phyloP scores from a whole-genome alignment of 1,140 invertebrate species.

The Araneus ventricosus region DNA sequence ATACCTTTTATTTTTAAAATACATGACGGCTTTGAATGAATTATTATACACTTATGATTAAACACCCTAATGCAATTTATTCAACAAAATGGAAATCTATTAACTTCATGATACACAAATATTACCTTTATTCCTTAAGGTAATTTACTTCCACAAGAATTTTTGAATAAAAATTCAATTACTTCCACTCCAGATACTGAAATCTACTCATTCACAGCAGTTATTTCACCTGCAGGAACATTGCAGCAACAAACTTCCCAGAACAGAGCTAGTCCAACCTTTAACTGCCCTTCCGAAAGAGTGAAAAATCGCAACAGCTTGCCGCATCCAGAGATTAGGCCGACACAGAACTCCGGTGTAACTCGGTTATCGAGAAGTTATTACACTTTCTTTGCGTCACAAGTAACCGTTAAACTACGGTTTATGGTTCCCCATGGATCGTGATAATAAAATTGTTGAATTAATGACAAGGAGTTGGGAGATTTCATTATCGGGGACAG shows the following conservation, averaged over 20 bases:
- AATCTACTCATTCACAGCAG: not conserved
- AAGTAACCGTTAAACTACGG: constrained; percentile 54
- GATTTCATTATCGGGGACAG: constrained; percentile 23
- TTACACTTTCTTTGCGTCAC: not conserved
- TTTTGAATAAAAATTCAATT: not conserved
- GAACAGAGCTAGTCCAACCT: not conserved
- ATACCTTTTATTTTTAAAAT: too few species aligned
- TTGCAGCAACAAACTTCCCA: not conserved
- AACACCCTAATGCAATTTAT: too few species aligned
- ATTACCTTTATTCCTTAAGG: too few species aligned
- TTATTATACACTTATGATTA: too few species aligned
- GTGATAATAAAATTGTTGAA: constrained; percentile 56
- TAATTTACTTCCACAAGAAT: not conserved
- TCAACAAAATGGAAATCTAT: too few species aligned
- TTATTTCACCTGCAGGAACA: not conserved
- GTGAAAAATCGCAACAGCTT: constrained; percentile 38
- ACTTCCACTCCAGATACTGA: not conserved
- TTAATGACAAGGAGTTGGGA: not conserved
- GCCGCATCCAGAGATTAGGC: constrained; percentile 36
- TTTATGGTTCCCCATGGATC: constrained; percentile 45
- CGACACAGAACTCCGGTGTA: constrained; percentile 6
- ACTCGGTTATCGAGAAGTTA: constrained; percentile 63
- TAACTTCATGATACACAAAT: too few species aligned
- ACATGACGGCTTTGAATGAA: too few species aligned
- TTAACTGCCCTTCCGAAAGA: not conserved